Evolutionary conservation across 2,888 invertebrate species (phyloP), one percentile per base, ranked within the genome.

Genomic region (Campoplex capitator): DNA sequence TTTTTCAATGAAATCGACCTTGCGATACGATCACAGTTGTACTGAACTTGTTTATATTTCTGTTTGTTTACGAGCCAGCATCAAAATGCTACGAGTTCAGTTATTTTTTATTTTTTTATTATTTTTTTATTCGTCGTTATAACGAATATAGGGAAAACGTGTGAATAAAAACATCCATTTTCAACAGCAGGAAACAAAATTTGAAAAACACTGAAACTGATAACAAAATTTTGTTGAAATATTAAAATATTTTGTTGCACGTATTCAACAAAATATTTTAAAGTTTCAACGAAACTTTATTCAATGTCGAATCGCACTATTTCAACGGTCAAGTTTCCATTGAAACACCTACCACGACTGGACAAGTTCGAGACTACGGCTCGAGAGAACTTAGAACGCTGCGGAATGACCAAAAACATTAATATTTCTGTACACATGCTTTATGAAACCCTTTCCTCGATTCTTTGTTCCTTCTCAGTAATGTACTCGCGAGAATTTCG

Each of bases 401-500:
- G 38, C 73, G 38, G 38, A 45, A 51, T 58, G 23, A 23, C 23
- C 38, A 3, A 38, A 38, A 38, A 38, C 58, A 32, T 56, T 45
- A 18, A 28, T 45, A 32, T n/a, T 16, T 62, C 28, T 45, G 54
- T 28, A 18, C 75, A 62, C 75, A 75, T 75, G 75, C 75, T 62
- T 11, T 28, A 32, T 75, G 23, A 45, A 75, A 62, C 75, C 38
- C 54, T 7, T 23, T 6, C n/a, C 32, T 16, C 45, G 23, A 0
- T 18, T 56, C 78, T 70, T 70, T 78, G 73, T 38, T 73, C 51
- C 8, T 73, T 38, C 35, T 16, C 51, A 13, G 75, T 35, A 56
- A 70, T 38, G 23, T 48, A 28, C 51, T 16, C 68, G 75, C 48
- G 38, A 32, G 54, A 51, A 51, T 70, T 83, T 79, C 85, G 85